A percentile compares a stretch with the other conserved stretches of the same genome.
These are phyloP conservation scores for Macrotrachela quadricornifera DNA, from an alignment of 1,140 invertebrate genomes.

Conservation along the genomic window DNA sequence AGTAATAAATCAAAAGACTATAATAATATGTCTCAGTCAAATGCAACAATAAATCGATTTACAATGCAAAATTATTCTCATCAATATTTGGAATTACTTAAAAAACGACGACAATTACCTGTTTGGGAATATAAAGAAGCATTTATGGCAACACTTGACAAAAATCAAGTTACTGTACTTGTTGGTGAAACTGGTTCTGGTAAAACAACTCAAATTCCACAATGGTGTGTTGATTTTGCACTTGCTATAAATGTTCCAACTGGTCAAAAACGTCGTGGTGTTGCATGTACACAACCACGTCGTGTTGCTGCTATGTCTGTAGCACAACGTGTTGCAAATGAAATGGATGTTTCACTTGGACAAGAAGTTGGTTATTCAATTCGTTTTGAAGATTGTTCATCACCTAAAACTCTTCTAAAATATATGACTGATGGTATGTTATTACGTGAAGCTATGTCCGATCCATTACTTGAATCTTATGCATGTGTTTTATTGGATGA, in stretches of 20 bases:
- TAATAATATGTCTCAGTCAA: too few species aligned
- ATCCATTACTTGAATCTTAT: slow-evolving; percentile 86
- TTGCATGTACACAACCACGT: slow-evolving; percentile 89
- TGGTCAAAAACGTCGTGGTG: slow-evolving; percentile 34
- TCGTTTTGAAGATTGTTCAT: slow-evolving; percentile 96
- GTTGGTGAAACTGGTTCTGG: slow-evolving; percentile 62
- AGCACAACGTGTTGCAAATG: slow-evolving; percentile 86
- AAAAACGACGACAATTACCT: slow-evolving; percentile 69
- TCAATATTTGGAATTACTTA: slow-evolving; percentile 35
- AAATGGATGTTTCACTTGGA: slow-evolving; percentile 90
- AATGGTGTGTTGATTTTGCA: slow-evolving; percentile 77
- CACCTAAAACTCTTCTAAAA: slow-evolving; percentile 65
- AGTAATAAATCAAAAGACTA: too few species aligned
- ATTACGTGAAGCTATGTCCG: slow-evolving; percentile 91
- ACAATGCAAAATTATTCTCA: slow-evolving; percentile 13
- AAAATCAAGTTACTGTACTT: slow-evolving; percentile 71
- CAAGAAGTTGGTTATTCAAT: slow-evolving; percentile 98
- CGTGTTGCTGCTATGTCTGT: slow-evolving; percentile 97
- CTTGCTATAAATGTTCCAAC: slow-evolving; percentile 6
- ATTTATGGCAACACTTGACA: slow-evolving; percentile 69
- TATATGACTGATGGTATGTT: slow-evolving; percentile 98
- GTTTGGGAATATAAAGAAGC: slow-evolving; percentile 92
- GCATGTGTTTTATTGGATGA: slow-evolving; percentile 84
- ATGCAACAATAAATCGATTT: slow-evolving; percentile 11
- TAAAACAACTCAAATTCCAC: slow-evolving; percentile 33